Conservation (phyloP, 2,888 invertebrate species). For the Cactoblastis cactorum region DNA sequence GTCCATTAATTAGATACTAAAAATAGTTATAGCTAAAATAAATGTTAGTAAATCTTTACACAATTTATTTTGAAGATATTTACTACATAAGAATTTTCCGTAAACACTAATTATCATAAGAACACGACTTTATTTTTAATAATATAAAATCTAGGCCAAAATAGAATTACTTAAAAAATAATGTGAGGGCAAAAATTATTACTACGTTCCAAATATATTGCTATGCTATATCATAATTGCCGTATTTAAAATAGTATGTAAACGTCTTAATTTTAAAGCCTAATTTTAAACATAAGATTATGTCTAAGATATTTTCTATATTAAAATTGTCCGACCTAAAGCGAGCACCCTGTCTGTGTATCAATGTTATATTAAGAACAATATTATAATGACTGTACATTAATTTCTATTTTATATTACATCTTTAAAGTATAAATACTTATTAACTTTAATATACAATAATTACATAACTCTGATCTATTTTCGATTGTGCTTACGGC, state of each 20-base stretch:
- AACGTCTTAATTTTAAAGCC: constrained; percentile 61
- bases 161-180: constrained; percentile 50
- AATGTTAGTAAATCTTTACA: constrained; percentile 58
- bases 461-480: constrained; percentile 52
- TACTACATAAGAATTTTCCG: constrained; percentile 60
- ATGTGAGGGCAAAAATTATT: constrained; percentile 41
- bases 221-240: constrained; percentile 41
- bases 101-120: constrained; percentile 43
- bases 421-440: constrained; percentile 55
- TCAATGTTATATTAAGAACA: constrained; percentile 49
- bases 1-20: constrained; percentile 28
- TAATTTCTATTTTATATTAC: constrained; percentile 65
- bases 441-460: constrained; percentile 64
- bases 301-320: constrained; percentile 39
- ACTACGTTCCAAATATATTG: constrained; percentile 45
- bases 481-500: constrained; percentile 62
- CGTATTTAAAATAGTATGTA: constrained; percentile 44
- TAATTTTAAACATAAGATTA: constrained; percentile 44
- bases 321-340: constrained; percentile 35
- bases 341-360: constrained; percentile 41
- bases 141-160: constrained; percentile 53
- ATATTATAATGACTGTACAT: constrained; percentile 49
- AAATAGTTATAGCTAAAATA: constrained; percentile 31
- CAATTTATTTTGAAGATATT: constrained; percentile 57
- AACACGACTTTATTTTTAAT: constrained; percentile 31